phyloP scores from a whole-genome alignment of 2,888 invertebrate genomes.

The Tiphia femorata region DNA sequence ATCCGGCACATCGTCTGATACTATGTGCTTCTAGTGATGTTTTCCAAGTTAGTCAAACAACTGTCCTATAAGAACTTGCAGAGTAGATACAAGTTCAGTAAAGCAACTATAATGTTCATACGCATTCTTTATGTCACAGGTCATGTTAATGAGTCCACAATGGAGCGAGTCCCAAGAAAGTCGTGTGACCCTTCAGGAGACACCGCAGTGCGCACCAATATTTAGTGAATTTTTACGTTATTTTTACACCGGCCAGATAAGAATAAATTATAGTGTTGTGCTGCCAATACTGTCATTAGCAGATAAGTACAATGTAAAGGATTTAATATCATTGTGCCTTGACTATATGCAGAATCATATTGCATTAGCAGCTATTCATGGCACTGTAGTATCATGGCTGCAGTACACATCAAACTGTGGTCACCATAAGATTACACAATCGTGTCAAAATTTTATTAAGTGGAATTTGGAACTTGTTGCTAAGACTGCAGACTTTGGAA shows the following conservation, averaged over 20 bases:
- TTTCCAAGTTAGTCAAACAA: constrained; percentile 83
- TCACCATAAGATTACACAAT: constrained; percentile 79
- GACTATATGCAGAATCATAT: constrained; percentile 90
- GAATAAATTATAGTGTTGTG: constrained; percentile 86
- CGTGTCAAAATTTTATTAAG: constrained; percentile 86
- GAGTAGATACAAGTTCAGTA: neutral
- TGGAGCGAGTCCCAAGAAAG: constrained; percentile 93
- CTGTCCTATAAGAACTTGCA: too few species aligned
- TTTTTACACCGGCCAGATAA: constrained; percentile 92
- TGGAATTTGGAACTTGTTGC: constrained; percentile 92
- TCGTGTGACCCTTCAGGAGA: constrained; percentile 87
- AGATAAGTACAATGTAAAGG: constrained; percentile 95
- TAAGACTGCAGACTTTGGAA: constrained; percentile 82
- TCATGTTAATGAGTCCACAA: constrained; percentile 95
- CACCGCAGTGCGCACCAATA: constrained; percentile 84
- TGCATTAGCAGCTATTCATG: constrained; percentile 85
- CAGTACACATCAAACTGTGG: constrained; percentile 90
- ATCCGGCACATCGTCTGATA: constrained; percentile 91
- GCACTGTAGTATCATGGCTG: constrained; percentile 89
- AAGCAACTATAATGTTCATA: neutral
- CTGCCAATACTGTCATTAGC: constrained; percentile 90
- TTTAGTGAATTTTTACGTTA: constrained; percentile 92
- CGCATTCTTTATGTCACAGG: constrained; percentile 69
- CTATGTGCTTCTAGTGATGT: constrained; percentile 95
- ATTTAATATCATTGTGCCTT: constrained; percentile 85